Evolutionary conservation across 2,113 vertebrate species (phyloP), one percentile per base, ranked within the genome.

Genomic region (Myrmecobius fasciatus): DNA sequence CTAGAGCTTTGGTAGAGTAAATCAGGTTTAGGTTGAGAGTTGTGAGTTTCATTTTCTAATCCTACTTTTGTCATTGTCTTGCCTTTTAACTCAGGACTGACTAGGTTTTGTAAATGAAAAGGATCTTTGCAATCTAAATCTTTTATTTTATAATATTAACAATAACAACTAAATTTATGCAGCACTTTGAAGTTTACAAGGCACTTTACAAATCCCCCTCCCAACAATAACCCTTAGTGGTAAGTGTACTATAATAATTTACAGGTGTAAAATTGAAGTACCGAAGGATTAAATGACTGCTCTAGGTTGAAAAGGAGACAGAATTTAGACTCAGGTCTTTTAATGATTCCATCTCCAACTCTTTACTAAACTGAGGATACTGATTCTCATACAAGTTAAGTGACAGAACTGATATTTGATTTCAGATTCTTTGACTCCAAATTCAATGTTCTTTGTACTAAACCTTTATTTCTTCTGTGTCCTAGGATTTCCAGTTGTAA

Each of bases 31-130:
- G 60, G 26, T 92, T 91, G 60, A 49, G 0, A 90, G 2, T 90
- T 14, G 89, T 0, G 92, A 91, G 51, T 92, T 52, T 54, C 5
- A 49, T 56, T 3, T 53, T 96, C 22, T 94, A 95, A 93, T 91
- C 2, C 47, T 9, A 95, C 3, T 88, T 95, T 20, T 92, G 94
- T 54, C n/a, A 54, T 31, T 92, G 6, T 92, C 6, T 94, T 93
- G 52, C 9, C 36, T n/a, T 75, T 75, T 75, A 75, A 75, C 14
- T 75, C 14, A 20, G 36, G 2, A 1, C 60, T n/a, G n/a, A 36
- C 60, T 36, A 75, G 31, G 12, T 3, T 75, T n/a, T 75, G 36
- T n/a, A 75, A 17, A 75, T 75, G 14, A 75, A 75, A 75, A 75
- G 60, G 31, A n/a, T 75, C 17, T 36, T 75, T 20, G 36, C 14